Evolutionary conservation across 2,888 invertebrate genomes (phyloP), one percentile per base, ranked within the genome.

Genomic region (Digitonthophagus gazella): DNA sequence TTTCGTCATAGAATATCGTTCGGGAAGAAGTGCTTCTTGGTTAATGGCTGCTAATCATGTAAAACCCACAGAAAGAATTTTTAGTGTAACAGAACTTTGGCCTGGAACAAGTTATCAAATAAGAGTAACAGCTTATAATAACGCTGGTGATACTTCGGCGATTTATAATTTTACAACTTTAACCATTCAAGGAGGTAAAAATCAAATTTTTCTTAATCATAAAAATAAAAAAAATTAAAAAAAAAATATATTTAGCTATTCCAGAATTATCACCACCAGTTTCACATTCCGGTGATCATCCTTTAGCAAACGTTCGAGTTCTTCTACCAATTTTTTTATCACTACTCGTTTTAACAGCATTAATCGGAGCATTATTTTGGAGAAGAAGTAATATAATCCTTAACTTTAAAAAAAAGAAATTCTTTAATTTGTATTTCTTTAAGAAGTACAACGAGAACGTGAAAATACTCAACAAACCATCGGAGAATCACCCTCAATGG

Each of bases 161-260:
- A 84, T 93, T 8, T 95, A 94, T 80, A 93, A 94, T 83, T 93
- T 94, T 80, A 93, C 93, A 20, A 95, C 95, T 1, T 87, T 93
- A 71, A 91, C 91, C 3, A 83, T 91, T 14, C 89, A 89, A 77
- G 93, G 92, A 81, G 89, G 93, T 91, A 82, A 86, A 28, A 19
- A 18, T 22, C 3, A 44, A 16, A 18, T 6, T 28, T 67, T 69
- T 65, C 20, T 6, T 63, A 58, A 19, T 19, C 4, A 14, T 14
- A 66, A 11, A 2, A 1, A 58, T 58, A 14, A 8, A 58, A 11
- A 18, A 8, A 58, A 15, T n/a, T 20, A n/a, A n/a, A 57, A 18
- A 67, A 16, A 16, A 55, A 44, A 72, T 71, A 71, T 67, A 77
- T 81, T 75, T 83, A 73, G 86, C 88, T 74, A 88, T 88, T 74